Evolutionary conservation across 1,140 invertebrate species (phyloP).

Genomic region (Hypothenemus hampei): DNA sequence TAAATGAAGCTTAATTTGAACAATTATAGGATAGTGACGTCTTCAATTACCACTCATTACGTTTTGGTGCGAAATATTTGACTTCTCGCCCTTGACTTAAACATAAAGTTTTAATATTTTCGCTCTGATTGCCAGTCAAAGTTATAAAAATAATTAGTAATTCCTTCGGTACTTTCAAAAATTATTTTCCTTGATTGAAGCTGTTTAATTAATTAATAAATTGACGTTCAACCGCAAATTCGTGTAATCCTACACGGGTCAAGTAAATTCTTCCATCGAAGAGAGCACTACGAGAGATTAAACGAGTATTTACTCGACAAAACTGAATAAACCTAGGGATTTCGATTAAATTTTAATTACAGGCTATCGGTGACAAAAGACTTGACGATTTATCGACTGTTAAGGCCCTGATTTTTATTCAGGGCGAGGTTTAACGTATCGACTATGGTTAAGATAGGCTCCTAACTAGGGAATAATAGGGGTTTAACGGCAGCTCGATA

Average conservation of each 20-base stretch:
- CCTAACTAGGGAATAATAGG: constrained; percentile 3
- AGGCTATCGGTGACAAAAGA: background rate
- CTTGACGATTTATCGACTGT: background rate
- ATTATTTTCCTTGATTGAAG: too few relatives aligned
- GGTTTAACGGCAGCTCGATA: constrained; percentile 10
- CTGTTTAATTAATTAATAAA: too few relatives aligned
- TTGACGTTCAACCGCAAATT: too few relatives aligned
- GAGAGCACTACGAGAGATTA: constrained; percentile 3
- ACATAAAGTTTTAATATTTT: too few relatives aligned
- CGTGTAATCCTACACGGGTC: too few relatives aligned
- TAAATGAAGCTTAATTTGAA: constrained; percentile 6
- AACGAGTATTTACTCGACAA: constrained; percentile 1
- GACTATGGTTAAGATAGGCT: background rate
- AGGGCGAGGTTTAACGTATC: background rate
- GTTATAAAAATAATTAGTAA: too few relatives aligned
- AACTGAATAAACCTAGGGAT: background rate
- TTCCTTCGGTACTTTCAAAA: too few relatives aligned
- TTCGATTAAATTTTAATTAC: constrained; percentile 8
- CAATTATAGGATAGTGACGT: constrained; percentile 1
- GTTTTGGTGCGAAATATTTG: constrained; percentile 4
- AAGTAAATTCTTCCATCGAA: constrained; percentile 2
- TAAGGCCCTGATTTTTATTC: constrained; percentile 3
- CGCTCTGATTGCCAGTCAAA: too few relatives aligned
- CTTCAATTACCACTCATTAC: constrained; percentile 7
- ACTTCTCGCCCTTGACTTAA: too few relatives aligned